These are phyloP conservation scores for Sylvicola cinctus DNA, from an alignment of 2,888 invertebrate species.

Conservation along the genomic window DNA sequence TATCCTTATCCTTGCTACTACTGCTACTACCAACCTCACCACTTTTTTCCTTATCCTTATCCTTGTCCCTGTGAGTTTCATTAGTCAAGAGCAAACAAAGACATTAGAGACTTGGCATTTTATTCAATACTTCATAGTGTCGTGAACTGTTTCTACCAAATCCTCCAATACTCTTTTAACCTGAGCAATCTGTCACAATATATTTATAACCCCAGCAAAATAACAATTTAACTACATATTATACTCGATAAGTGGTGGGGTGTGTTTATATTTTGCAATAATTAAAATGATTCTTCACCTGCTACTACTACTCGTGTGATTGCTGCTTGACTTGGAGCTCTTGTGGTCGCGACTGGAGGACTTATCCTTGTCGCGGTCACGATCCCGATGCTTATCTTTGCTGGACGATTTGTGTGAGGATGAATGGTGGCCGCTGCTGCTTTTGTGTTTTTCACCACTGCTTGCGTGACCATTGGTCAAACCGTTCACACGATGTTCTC, in stretches of 20 bases:
- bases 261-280: too few relatives aligned
- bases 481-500: slow-evolving; percentile 50
- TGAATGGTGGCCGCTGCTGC: slow-evolving; percentile 32
- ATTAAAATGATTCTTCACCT: too few relatives aligned
- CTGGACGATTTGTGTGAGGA: slow-evolving; percentile 45
- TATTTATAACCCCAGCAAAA: too few relatives aligned
- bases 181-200: too few relatives aligned
- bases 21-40: slow-evolving; percentile 6
- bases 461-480: slow-evolving; percentile 51
- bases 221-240: too few relatives aligned
- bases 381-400: slow-evolving; percentile 24
- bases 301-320: slow-evolving; percentile 4
- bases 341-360: slow-evolving; percentile 27
- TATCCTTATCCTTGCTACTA: slow-evolving; percentile 11
- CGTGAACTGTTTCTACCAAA: neutral
- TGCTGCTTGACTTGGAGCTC: slow-evolving; percentile 11
- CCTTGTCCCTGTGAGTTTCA: too few relatives aligned
- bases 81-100: too few relatives aligned
- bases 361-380: slow-evolving; percentile 22
- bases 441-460: slow-evolving; percentile 10
- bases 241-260: too few relatives aligned
- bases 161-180: too few relatives aligned
- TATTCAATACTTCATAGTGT: too few relatives aligned
- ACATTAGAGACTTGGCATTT: too few relatives aligned
- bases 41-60: too few relatives aligned